phyloP scores from a whole-genome alignment of 2,797 vertebrate species.

The Lacerta agilis region DNA sequence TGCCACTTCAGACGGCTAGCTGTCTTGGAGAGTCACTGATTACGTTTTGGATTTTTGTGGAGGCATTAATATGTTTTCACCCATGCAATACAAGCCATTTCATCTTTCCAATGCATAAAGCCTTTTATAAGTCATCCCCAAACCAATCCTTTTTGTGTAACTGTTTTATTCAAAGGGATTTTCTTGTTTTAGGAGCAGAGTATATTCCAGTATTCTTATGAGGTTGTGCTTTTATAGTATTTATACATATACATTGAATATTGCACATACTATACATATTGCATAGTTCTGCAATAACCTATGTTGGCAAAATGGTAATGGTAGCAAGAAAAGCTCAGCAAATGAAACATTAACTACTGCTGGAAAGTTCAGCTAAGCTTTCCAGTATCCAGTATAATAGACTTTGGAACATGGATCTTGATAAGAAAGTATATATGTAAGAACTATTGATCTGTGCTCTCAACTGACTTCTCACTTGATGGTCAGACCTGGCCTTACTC shows the following conservation, averaged over 20 bases:
- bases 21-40: not conserved
- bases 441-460: not conserved
- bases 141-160: not conserved
- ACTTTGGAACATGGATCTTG: no score
- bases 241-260: not conserved
- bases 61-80: not conserved
- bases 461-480: not conserved
- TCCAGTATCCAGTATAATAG: no score
- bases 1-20: not conserved
- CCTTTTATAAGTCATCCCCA: not conserved
- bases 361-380: not conserved
- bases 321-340: not conserved
- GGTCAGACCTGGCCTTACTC: not conserved
- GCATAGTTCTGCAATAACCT: not conserved
- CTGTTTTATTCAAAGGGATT: not conserved
- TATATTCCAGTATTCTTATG: not conserved
- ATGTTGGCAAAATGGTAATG: not conserved
- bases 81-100: not conserved
- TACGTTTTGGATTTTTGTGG: not conserved
- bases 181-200: not conserved
- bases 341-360: not conserved
- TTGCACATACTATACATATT: not conserved
- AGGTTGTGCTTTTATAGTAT: not conserved
- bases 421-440: not conserved
- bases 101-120: not conserved